These are phyloP conservation scores for Varecia variegata DNA, from an alignment of 2,797 vertebrate species.

Conservation along the genomic window DNA sequence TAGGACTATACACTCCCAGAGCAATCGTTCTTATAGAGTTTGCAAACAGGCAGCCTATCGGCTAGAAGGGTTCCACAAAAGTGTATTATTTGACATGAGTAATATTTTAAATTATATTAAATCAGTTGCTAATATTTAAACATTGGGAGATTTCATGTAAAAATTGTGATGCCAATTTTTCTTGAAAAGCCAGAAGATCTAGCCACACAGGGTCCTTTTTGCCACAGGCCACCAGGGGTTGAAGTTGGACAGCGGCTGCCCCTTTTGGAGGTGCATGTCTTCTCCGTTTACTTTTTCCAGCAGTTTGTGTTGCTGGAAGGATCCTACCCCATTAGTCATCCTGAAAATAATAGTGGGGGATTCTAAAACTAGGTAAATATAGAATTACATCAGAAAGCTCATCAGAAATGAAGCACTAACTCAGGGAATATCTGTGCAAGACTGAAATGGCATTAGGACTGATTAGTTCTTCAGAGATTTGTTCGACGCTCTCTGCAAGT, in stretches of 20 bases:
- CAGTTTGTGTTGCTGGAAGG: background rate
- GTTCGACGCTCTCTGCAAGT: background rate
- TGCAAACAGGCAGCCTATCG: background rate
- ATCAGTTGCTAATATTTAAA: background rate
- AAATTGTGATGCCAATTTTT: background rate
- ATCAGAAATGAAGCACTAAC: constrained; percentile 7
- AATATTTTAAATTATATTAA: background rate
- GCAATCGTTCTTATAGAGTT: background rate
- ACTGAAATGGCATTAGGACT: background rate
- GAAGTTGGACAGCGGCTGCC: background rate
- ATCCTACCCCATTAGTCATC: background rate
- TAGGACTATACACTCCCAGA: background rate
- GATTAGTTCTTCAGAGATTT: constrained; percentile 2
- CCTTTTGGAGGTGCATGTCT: background rate
- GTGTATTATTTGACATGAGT: background rate
- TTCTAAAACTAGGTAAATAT: constrained; percentile 10
- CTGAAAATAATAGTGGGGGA: background rate
- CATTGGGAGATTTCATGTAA: background rate
- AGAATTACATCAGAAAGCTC: background rate
- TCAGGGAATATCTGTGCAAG: constrained; percentile 42
- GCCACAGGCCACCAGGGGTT: accelerated
- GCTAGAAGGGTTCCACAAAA: background rate
- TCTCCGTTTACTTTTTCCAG: background rate
- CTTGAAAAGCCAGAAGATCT: background rate
- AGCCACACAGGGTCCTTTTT: background rate